These are phyloP conservation scores for Gymnorhina tibicen DNA, from an alignment of 2,113 vertebrate species.

Conservation along the genomic window DNA sequence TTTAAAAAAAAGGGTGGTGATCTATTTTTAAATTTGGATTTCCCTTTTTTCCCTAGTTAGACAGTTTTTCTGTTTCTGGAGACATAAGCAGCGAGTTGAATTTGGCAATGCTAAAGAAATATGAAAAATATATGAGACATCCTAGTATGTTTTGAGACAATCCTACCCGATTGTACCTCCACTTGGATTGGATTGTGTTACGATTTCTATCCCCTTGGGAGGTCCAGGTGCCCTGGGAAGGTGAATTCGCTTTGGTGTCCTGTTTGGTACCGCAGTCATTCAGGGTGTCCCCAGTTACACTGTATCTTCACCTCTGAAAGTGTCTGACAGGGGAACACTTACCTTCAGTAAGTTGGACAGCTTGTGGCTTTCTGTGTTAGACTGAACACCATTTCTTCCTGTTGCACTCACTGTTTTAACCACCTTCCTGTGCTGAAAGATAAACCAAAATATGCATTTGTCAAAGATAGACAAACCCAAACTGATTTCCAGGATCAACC, in stretches of 20 bases:
- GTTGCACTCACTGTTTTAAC: not conserved
- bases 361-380: not conserved
- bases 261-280: not conserved
- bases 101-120: not conserved
- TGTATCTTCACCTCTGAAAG: not conserved
- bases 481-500: not conserved
- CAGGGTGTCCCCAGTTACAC: not conserved
- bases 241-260: rapidly evolving
- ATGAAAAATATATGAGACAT: not conserved
- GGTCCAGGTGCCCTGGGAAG: not conserved
- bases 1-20: not conserved
- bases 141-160: not conserved
- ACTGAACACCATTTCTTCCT: not conserved
- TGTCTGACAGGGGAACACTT: not conserved
- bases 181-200: not conserved
- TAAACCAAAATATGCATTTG: not conserved
- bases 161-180: not conserved
- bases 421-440: not conserved
- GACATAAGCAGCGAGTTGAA: not conserved
- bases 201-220: not conserved
- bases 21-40: not conserved
- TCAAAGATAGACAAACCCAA: not conserved
- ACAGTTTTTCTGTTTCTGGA: not conserved
- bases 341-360: not conserved
- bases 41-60: not conserved